Evolutionary conservation across 2,797 vertebrate genomes (phyloP).

Genomic region (Falco biarmicus): DNA sequence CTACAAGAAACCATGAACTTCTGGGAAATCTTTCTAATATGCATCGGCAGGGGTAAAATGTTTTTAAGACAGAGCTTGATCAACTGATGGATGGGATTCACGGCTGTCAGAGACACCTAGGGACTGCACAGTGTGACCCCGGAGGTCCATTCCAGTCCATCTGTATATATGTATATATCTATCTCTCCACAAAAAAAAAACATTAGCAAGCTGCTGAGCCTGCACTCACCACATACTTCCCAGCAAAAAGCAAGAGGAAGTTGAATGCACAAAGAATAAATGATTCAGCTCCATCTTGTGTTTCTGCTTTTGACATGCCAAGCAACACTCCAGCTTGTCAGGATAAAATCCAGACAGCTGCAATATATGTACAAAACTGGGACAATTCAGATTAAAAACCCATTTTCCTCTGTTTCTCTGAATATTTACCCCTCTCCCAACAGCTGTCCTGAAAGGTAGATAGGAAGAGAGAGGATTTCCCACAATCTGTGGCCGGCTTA

Average conservation of each 20-base stretch:
- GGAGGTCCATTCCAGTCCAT: not conserved
- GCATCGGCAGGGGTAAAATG: not conserved
- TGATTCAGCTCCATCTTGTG: constrained; percentile 57
- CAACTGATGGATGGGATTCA: not conserved
- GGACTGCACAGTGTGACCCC: not conserved
- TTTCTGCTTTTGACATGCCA: not conserved
- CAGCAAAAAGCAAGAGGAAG: not conserved
- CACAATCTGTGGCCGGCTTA: not conserved
- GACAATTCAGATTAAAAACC: not conserved
- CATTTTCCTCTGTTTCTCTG: not conserved
- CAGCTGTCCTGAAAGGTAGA: not conserved
- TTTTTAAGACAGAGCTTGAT: not conserved
- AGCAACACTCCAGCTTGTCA: not conserved
- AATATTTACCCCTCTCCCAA: not conserved
- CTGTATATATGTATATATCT: accelerated
- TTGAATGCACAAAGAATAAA: not conserved
- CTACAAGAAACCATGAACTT: not conserved
- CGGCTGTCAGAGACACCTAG: not conserved
- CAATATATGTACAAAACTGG: not conserved
- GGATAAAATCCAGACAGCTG: constrained; percentile 25
- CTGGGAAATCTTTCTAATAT: not conserved
- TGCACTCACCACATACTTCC: not conserved
- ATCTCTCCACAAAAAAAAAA: not conserved
- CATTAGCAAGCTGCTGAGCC: not conserved
- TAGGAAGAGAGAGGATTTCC: not conserved